Percentiles rank a stretch among this genome's conserved stretches.
Evolutionary conservation across 2,113 vertebrate species (phyloP).

Genomic region (Anguilla rostrata): DNA sequence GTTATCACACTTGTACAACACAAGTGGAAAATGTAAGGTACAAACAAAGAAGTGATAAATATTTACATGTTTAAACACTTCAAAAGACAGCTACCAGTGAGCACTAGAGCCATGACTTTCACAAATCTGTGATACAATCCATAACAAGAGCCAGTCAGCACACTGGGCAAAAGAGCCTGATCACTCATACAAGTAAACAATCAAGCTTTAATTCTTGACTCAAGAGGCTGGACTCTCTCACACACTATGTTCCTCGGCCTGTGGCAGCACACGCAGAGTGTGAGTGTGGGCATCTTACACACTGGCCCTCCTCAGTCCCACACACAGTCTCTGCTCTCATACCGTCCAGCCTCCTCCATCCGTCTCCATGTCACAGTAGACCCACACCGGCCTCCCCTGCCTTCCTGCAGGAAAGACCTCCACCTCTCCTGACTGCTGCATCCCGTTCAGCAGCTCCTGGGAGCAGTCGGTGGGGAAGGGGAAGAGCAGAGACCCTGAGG

Average conservation of each 20-base stretch:
- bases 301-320: no score
- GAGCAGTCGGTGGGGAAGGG: conserved; percentile 81
- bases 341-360: conserved; percentile 81
- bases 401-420: conserved; percentile 69
- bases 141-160: no score
- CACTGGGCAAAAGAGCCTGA: no score
- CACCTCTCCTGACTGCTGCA: conserved; percentile 66
- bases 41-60: background rate
- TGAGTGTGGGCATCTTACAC: no score
- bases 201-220: no score
- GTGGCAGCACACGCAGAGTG: no score
- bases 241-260: no score
- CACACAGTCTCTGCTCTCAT: background rate
- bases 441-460: conserved; percentile 83
- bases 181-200: no score
- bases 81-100: no score
- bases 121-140: no score
- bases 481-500: conserved; percentile 68
- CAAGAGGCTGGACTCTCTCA: no score
- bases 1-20: background rate
- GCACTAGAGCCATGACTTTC: no score
- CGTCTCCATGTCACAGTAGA: conserved; percentile 77
- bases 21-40: background rate
- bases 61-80: background rate
- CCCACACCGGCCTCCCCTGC: conserved; percentile 52